These are phyloP conservation scores for Abramis brama DNA, from an alignment of 2,113 vertebrate species.

Conservation along the genomic window DNA sequence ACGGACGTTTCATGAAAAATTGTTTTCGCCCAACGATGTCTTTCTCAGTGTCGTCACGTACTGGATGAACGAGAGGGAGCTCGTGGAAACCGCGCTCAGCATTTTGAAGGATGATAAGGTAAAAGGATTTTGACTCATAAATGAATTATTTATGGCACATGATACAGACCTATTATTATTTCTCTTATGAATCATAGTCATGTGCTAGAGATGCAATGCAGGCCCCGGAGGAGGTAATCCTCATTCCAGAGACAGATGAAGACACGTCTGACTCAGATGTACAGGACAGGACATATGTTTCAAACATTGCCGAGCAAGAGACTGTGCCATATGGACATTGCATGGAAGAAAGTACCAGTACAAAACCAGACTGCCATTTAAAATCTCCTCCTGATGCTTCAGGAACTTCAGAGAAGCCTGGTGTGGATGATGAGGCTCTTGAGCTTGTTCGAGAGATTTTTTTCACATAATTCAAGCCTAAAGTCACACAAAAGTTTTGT, in stretches of 20 bases:
- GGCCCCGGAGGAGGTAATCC: not conserved
- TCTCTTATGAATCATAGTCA: not conserved
- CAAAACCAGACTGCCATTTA: not conserved
- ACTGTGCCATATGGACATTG: conserved; percentile 29
- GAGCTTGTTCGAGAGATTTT: conserved; percentile 49
- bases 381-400: not conserved
- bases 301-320: conserved; percentile 55
- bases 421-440: conserved; percentile 42
- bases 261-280: conserved; percentile 47
- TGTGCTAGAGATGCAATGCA: not conserved
- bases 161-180: not conserved
- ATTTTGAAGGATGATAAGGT: conserved; percentile 33
- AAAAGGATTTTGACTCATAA: not conserved
- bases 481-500: not conserved
- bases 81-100: conserved; percentile 65
- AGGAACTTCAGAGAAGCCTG: not conserved
- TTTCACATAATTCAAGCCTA: conserved; percentile 35
- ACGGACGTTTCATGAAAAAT: not conserved
- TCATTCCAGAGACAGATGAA: conserved; percentile 50
- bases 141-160: not conserved
- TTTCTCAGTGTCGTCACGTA: conserved; percentile 65
- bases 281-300: conserved; percentile 54
- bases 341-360: not conserved
- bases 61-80: conserved; percentile 76
- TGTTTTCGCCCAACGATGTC: not conserved